Evolutionary conservation across 2,797 vertebrate genomes (phyloP).

Genomic region (Selene dorsalis): DNA sequence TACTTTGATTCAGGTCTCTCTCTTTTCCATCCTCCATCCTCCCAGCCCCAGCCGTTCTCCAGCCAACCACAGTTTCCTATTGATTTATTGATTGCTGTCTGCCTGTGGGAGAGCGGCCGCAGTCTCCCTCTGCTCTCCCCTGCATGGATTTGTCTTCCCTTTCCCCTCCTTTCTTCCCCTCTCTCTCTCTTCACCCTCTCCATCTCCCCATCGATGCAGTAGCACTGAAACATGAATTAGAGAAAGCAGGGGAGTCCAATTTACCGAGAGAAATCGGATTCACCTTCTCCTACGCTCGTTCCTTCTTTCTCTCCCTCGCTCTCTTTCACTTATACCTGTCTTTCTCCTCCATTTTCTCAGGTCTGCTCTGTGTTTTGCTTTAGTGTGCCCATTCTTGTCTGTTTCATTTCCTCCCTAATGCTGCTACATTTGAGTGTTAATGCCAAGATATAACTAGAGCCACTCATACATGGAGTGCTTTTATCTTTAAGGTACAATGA

Average conservation of each 20-base stretch:
- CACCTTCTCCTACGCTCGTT: slow-evolving; percentile 76
- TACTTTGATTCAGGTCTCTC: slow-evolving; percentile 91
- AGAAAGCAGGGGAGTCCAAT: slow-evolving; percentile 91
- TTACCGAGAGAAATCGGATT: slow-evolving; percentile 85
- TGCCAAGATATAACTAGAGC: background rate
- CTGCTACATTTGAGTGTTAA: slow-evolving; percentile 13
- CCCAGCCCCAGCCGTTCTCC: slow-evolving; percentile 88
- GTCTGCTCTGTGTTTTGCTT: slow-evolving; percentile 55
- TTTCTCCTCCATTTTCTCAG: slow-evolving; percentile 61
- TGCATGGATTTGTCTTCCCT: slow-evolving; percentile 92
- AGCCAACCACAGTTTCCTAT: slow-evolving; percentile 97
- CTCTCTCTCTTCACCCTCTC: slow-evolving; percentile 79
- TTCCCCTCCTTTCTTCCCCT: slow-evolving; percentile 80
- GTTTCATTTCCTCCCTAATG: slow-evolving; percentile 26
- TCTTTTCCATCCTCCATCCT: slow-evolving; percentile 85
- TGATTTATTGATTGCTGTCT: slow-evolving; percentile 99
- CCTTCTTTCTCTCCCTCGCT: slow-evolving; percentile 58
- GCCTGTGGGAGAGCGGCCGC: slow-evolving; percentile 92
- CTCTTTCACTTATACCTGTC: slow-evolving; percentile 60
- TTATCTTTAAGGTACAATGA: slow-evolving; percentile 14
- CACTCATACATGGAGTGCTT: background rate
- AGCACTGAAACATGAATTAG: slow-evolving; percentile 91
- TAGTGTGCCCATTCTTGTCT: slow-evolving; percentile 41
- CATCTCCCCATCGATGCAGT: slow-evolving; percentile 88
- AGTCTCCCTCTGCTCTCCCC: slow-evolving; percentile 90